Conservation (phyloP, 1,140 invertebrate species). For the Drosophila neocordata region DNA sequence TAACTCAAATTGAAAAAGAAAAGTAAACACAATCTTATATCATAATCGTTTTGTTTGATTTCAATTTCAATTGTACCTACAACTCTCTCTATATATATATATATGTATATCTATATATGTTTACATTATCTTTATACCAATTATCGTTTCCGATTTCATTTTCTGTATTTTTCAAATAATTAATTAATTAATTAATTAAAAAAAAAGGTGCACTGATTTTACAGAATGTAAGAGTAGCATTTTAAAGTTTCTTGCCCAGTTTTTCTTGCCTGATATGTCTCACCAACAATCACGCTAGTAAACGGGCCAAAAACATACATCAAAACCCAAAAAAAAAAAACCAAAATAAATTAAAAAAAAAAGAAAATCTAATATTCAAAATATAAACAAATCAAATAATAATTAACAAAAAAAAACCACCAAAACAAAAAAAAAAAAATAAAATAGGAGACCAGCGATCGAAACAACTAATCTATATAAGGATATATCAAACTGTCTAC, state of each 20-base stretch:
- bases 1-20: not conserved
- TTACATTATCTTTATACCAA: constrained; percentile 36
- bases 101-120: constrained; percentile 13
- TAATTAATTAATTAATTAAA: too few relatives aligned
- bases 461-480: constrained; percentile 40
- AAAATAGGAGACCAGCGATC: constrained; percentile 34
- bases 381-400: constrained; percentile 59
- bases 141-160: constrained; percentile 29
- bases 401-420: constrained; percentile 38
- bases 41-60: not conserved
- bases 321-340: constrained; percentile 28
- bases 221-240: constrained; percentile 83
- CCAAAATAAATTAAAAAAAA: constrained; percentile 29
- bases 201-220: constrained; percentile 82
- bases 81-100: not conserved
- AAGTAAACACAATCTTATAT: not conserved
- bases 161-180: constrained; percentile 55
- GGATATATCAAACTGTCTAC: constrained; percentile 3
- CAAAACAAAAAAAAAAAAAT: constrained; percentile 20
- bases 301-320: constrained; percentile 72
- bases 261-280: constrained; percentile 79
- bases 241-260: constrained; percentile 82
- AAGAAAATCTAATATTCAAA: constrained; percentile 34
- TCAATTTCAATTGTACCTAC: constrained; percentile 12
- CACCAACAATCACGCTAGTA: constrained; percentile 74